Evolutionary conservation across 1,140 invertebrate genomes (phyloP), one percentile per base, ranked within the genome.

Genomic region (Aphidius ervi): DNA sequence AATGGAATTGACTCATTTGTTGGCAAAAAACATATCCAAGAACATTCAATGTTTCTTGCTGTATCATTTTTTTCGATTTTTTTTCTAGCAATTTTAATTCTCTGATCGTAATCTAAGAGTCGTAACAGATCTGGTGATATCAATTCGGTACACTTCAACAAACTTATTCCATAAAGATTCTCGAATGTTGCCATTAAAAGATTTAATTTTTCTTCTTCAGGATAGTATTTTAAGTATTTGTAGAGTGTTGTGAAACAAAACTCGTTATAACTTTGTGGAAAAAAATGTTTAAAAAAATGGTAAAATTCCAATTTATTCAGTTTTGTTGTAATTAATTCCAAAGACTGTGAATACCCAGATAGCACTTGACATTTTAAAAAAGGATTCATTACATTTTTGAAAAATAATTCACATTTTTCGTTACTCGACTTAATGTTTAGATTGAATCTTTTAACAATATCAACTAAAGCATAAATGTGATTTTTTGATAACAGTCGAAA

Each of bases 141-240:
- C n/a, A n/a, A n/a, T n/a, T 65, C 9, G 2, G 47, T 8, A 46
- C 63, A 47, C 1, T 69, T 57, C 1, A 68, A 58, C 5, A 79
- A 42, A 48, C 66, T 59, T 5, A 10, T 20, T 0, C 40, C 20
- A 20, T 76, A 79, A 6, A 59, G 54, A 9, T 68, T 39, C 4
- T 62, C 39, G 9, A 76, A 77, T 9, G 67, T 65, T 1, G 59
- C 58, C 4, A 61, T 5, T 0, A 74, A 42, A 0, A 79, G 41
- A 0, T 46, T 5, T 0, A 59, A 45, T 52, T 61, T 71, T 20
- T 70, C 61, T 4, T 65, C 43, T 20, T 67, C 39, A 3, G 70
- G 68, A 54, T 73, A 71, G 42, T 70, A 63, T 2, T 64, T 3
- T 5, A 78, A 59, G 43, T 72, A 70, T 0, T 58, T 4, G 6